Percentiles rank a stretch among this genome's conserved stretches.
phyloP scores from a whole-genome alignment of 2,797 vertebrate species.

The Myioborus melanocephalus region DNA sequence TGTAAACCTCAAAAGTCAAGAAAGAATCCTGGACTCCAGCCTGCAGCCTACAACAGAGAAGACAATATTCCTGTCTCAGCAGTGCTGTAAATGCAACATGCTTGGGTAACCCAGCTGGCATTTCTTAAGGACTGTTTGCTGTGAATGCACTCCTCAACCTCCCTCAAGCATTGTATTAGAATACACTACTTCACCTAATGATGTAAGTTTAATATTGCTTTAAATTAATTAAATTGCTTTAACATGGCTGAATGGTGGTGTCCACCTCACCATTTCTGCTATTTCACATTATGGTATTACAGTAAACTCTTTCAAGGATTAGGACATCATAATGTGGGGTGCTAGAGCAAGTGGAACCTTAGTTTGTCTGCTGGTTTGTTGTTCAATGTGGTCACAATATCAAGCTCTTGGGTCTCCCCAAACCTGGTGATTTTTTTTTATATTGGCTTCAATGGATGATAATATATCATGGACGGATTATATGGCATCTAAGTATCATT shows the following conservation, averaged over 20 bases:
- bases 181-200: not conserved
- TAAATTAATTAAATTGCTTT: not conserved
- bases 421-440: not conserved
- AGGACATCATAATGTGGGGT: not conserved
- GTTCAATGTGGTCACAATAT: not conserved
- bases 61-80: not conserved
- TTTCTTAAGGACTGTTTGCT: not conserved
- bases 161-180: fast-evolving
- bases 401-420: not conserved
- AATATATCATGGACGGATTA: not conserved
- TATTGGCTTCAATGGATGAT: not conserved
- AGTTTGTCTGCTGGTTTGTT: not conserved
- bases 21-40: slow-evolving; percentile 79
- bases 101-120: not conserved
- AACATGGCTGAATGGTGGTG: not conserved
- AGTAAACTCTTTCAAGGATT: not conserved
- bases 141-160: not conserved
- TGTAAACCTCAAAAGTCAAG: slow-evolving; percentile 81
- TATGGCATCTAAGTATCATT: not conserved
- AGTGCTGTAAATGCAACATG: not conserved
- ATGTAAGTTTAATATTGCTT: not conserved
- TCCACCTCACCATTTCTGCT: not conserved
- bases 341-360: not conserved
- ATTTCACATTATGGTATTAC: not conserved
- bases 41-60: slow-evolving; percentile 64